A percentile compares a stretch with the other conserved stretches of the same genome.
These are phyloP conservation scores for Rhinichthys osculus DNA, from an alignment of 2,797 vertebrate genomes.

Conservation along the genomic window DNA sequence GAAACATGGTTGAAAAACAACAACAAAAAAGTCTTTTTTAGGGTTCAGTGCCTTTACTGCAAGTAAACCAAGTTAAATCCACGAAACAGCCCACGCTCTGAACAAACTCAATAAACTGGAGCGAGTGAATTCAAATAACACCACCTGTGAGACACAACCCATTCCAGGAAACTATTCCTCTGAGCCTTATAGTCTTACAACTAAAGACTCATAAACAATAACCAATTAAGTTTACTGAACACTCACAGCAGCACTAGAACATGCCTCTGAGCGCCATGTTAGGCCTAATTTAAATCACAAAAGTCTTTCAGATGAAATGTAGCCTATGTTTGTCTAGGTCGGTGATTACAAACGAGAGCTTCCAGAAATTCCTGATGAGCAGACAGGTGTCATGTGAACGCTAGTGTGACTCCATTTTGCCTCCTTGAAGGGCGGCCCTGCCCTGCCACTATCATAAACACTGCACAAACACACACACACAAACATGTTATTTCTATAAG, in stretches of 20 bases:
- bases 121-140: constrained; percentile 2
- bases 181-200: constrained; percentile 2
- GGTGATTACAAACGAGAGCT: not conserved
- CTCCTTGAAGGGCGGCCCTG: not conserved
- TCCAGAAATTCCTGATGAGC: constrained; percentile 32
- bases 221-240: not conserved
- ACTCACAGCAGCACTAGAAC: not conserved
- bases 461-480: not conserved
- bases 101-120: constrained; percentile 16
- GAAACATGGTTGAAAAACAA: not conserved
- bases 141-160: not conserved
- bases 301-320: not conserved
- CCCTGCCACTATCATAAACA: not conserved
- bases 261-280: not conserved
- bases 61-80: not conserved
- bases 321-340: too few relatives aligned
- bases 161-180: constrained; percentile 25
- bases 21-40: accelerated
- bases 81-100: not conserved
- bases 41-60: not conserved
- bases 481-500: not conserved
- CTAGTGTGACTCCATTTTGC: not conserved
- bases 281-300: not conserved
- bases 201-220: constrained; percentile 18
- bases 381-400: not conserved